These are phyloP conservation scores for Pheosia gnoma DNA, from an alignment of 2,888 invertebrate species.

Conservation along the genomic window DNA sequence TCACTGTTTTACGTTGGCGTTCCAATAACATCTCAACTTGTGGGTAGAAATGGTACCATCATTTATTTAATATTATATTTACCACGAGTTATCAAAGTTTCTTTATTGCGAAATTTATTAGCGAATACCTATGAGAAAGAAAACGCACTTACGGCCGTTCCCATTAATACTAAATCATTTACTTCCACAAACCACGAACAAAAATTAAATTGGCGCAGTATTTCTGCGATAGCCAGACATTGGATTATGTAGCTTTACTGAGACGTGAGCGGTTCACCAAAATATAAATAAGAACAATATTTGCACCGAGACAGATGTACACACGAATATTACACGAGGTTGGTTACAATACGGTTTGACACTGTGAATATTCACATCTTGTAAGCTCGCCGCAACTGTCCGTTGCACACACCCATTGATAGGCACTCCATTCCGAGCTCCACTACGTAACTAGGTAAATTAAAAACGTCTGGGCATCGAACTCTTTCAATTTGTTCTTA, in stretches of 20 bases:
- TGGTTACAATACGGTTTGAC: conserved; percentile 6
- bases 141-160: neutral
- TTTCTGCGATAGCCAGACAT: conserved; percentile 18
- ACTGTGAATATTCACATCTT: conserved; percentile 16
- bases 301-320: too few relatives aligned
- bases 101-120: too few relatives aligned
- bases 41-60: too few relatives aligned
- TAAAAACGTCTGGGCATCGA: conserved; percentile 25
- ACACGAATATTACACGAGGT: too few relatives aligned
- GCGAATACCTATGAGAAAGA: neutral
- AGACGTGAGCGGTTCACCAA: neutral
- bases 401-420: conserved; percentile 13
- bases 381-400: neutral
- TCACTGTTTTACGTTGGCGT: neutral
- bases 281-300: neutral
- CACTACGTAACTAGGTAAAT: conserved; percentile 22
- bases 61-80: too few relatives aligned
- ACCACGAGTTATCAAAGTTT: too few relatives aligned
- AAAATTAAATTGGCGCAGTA: conserved; percentile 21
- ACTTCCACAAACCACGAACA: conserved; percentile 10
- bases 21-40: too few relatives aligned
- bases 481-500: neutral
- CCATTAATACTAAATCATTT: conserved; percentile 1
- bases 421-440: conserved; percentile 9
- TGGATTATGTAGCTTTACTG: conserved; percentile 6